Conservation (phyloP, 1,140 invertebrate species). For the Bombyx mori region DNA sequence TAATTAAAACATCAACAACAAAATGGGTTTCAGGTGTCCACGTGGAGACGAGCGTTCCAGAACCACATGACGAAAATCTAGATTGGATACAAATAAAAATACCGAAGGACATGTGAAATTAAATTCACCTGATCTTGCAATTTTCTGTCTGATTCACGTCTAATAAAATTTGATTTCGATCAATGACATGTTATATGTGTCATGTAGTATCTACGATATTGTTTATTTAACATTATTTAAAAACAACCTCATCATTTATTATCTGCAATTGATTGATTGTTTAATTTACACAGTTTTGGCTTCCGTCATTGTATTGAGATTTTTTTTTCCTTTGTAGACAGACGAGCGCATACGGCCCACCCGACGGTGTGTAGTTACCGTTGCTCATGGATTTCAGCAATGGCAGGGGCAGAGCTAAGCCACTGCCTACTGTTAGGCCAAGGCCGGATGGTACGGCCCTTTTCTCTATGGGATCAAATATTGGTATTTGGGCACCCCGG, state of each 20-base stretch:
- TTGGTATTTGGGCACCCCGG: no score
- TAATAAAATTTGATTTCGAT: neutral
- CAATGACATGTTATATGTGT: neutral
- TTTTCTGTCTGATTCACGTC: neutral
- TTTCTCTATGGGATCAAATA: no score
- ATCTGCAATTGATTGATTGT: no score
- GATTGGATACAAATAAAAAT: slow-evolving; percentile 49
- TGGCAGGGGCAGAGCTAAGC: no score
- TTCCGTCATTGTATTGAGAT: no score
- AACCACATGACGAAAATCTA: slow-evolving; percentile 26
- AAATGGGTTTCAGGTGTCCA: slow-evolving; percentile 22
- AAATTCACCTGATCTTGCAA: neutral
- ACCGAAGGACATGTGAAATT: slow-evolving; percentile 16
- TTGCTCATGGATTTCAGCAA: no score
- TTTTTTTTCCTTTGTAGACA: no score
- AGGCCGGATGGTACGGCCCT: no score
- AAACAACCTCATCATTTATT: neutral
- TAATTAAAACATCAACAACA: neutral
- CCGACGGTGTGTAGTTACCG: no score
- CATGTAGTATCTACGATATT: neutral
- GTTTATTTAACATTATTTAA: neutral
- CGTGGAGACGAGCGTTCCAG: slow-evolving; percentile 16
- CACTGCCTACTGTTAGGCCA: no score
- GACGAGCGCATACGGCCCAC: no score
- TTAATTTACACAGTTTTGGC: no score